Percentiles rank a stretch among this genome's conserved stretches.
Evolutionary conservation across 2,797 vertebrate genomes (phyloP).

Genomic region (Emydoidea blandingii): DNA sequence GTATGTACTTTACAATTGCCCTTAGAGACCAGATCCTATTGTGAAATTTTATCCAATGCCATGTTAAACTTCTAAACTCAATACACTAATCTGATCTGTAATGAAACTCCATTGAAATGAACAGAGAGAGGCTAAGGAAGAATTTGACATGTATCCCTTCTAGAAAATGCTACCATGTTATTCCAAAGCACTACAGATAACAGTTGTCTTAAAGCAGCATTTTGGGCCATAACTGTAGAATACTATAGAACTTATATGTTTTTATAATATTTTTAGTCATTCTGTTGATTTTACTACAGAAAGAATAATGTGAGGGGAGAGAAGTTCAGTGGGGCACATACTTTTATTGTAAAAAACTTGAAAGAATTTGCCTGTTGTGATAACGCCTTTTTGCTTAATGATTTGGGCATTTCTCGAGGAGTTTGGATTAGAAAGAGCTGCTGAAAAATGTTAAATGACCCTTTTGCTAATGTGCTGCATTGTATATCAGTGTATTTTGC

Average conservation of each 20-base stretch:
- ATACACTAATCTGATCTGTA: neutral
- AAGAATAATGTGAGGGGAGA: neutral
- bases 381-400: neutral
- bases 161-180: neutral
- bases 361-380: slow-evolving; percentile 16
- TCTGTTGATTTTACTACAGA: neutral
- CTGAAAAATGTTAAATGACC: slow-evolving; percentile 18
- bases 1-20: neutral
- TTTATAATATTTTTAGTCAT: neutral
- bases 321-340: neutral
- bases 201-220: neutral
- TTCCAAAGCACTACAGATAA: neutral
- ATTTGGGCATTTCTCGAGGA: slow-evolving; percentile 15
- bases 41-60: neutral
- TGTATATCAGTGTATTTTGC: neutral
- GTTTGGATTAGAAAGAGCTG: neutral
- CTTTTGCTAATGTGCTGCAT: neutral
- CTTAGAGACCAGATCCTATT: neutral
- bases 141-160: neutral
- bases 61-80: neutral
- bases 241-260: neutral
- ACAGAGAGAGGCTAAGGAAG: neutral
- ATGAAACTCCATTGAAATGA: neutral
- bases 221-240: neutral
- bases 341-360: neutral